Percentiles rank a stretch among this genome's conserved stretches.
Conservation (phyloP, 1,140 invertebrate genomes). For the Caerostris darwini region DNA sequence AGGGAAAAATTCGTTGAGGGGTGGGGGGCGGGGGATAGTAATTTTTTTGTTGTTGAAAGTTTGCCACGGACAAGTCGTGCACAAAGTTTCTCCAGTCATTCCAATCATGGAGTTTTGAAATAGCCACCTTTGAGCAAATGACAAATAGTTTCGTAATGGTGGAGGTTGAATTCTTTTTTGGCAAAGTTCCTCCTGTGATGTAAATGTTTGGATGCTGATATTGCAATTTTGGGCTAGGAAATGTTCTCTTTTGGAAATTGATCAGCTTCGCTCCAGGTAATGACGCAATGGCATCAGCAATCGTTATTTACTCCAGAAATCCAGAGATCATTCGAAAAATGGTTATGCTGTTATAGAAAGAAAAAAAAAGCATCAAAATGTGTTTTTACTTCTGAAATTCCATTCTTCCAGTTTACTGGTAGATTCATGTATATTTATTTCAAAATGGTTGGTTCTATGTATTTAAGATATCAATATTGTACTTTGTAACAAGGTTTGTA, state of each 20-base stretch:
- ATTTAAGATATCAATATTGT: too few relatives aligned
- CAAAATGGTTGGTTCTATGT: too few relatives aligned
- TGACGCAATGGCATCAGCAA: not conserved
- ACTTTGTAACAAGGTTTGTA: too few relatives aligned
- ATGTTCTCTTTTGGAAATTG: constrained; percentile 2
- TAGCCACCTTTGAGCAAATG: constrained; percentile 24
- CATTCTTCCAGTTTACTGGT: too few relatives aligned
- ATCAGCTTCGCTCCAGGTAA: not conserved
- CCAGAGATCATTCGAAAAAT: not conserved
- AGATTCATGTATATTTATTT: too few relatives aligned
- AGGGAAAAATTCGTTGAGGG: not conserved
- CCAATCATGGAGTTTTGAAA: constrained; percentile 5
- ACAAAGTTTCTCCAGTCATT: not conserved
- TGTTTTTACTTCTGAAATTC: too few relatives aligned
- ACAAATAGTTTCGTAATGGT: constrained; percentile 10
- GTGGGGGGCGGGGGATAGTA: not conserved
- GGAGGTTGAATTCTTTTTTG: constrained; percentile 24
- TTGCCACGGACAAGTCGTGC: not conserved
- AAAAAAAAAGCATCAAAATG: too few relatives aligned
- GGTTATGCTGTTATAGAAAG: too few relatives aligned
- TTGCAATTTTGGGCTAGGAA: constrained; percentile 19
- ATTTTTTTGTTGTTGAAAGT: not conserved
- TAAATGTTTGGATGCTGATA: constrained; percentile 42
- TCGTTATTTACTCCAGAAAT: not conserved
- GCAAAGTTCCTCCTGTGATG: constrained; percentile 21